These are phyloP conservation scores for Steatocranus sp. DNA, from an alignment of 2,797 vertebrate species.

Conservation along the genomic window DNA sequence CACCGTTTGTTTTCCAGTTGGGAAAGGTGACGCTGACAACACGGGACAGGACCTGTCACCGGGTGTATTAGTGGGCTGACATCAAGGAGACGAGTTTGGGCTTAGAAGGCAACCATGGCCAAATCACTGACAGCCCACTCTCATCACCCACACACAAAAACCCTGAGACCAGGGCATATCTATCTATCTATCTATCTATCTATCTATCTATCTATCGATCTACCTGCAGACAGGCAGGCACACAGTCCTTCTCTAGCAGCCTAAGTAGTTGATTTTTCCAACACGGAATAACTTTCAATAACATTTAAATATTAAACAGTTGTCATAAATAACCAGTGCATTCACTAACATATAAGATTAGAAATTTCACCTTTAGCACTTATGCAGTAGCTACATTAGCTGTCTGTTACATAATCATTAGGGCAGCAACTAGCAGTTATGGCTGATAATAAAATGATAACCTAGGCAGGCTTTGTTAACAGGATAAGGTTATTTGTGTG, in stretches of 20 bases:
- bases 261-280: not conserved
- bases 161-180: not conserved
- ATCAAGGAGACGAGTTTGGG: constrained; percentile 25
- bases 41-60: constrained; percentile 29
- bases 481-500: not conserved
- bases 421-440: not conserved
- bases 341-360: not conserved
- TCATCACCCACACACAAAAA: constrained; percentile 3
- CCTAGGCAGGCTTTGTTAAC: not conserved
- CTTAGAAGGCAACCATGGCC: constrained; percentile 21
- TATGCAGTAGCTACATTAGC: not conserved
- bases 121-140: constrained; percentile 12
- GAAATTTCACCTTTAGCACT: not conserved
- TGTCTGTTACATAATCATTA: not conserved
- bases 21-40: not conserved
- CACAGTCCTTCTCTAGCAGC: not conserved
- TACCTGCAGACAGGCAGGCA: not conserved
- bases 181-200: accelerated
- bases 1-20: constrained; percentile 31
- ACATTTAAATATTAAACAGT: not conserved
- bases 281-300: not conserved
- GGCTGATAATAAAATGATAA: not conserved
- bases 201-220: accelerated
- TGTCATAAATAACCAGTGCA: not conserved
- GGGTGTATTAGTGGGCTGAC: constrained; percentile 38